phyloP scores from a whole-genome alignment of 2,888 invertebrate species.

The Metalampra italica region DNA sequence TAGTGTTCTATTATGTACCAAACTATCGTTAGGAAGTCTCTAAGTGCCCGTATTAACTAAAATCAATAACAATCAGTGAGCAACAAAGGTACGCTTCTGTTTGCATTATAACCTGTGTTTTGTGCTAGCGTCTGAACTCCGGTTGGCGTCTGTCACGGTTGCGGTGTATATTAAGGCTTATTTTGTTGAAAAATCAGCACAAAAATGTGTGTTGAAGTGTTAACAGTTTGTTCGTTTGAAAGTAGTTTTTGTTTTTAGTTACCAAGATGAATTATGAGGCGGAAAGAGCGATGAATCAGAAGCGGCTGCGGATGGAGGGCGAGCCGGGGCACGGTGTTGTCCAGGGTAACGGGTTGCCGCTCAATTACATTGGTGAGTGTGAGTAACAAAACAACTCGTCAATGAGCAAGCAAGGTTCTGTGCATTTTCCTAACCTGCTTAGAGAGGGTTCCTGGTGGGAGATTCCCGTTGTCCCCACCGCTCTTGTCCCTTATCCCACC shows the following conservation, averaged over 20 bases:
- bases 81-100: conserved; percentile 80
- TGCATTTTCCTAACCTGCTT: neutral
- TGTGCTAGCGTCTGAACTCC: conserved; percentile 63
- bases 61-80: conserved; percentile 77
- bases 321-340: conserved; percentile 75
- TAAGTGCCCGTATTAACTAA: conserved; percentile 72
- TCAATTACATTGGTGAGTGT: conserved; percentile 71
- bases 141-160: conserved; percentile 76
- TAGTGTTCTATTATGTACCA: conserved; percentile 70
- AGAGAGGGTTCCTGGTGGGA: too few relatives aligned
- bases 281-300: conserved; percentile 75
- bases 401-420: too few relatives aligned
- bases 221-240: conserved; percentile 31
- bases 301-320: conserved; percentile 74
- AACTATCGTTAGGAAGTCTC: conserved; percentile 58
- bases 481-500: too few relatives aligned
- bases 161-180: conserved; percentile 47
- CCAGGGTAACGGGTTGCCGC: conserved; percentile 74
- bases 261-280: conserved; percentile 77
- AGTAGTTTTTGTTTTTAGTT: conserved; percentile 64
- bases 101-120: conserved; percentile 78
- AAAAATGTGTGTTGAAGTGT: conserved; percentile 39
- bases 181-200: conserved; percentile 34
- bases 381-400: too few relatives aligned
- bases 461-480: too few relatives aligned